Conservation (phyloP, 2,797 vertebrate species). For the Lutjanus campechanus region DNA sequence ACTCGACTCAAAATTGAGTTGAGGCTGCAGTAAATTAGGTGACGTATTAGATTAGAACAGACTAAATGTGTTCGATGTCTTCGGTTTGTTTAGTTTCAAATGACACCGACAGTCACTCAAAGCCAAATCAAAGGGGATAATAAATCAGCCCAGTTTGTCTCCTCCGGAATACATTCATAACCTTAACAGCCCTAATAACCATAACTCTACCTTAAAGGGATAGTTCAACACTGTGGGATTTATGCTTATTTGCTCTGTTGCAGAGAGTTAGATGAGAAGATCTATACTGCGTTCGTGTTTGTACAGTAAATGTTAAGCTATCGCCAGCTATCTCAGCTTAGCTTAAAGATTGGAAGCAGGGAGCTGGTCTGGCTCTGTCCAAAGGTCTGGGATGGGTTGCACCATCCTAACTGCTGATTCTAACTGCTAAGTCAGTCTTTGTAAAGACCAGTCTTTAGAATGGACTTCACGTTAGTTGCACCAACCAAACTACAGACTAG, state of each 20-base stretch:
- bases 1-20: background rate
- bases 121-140: background rate
- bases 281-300: background rate
- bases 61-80: constrained; percentile 8
- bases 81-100: background rate
- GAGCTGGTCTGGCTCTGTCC: background rate
- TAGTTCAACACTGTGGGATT: background rate
- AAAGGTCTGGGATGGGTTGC: too few species aligned
- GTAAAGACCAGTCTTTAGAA: too few species aligned
- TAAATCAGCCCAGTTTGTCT: background rate
- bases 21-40: constrained; percentile 10
- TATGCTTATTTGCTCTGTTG: background rate
- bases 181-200: background rate
- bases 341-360: background rate
- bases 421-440: too few species aligned
- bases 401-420: too few species aligned
- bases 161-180: background rate
- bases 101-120: background rate
- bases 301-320: background rate
- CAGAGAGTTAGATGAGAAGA: background rate
- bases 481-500: too few species aligned
- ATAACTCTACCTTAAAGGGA: constrained; percentile 1
- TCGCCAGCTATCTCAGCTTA: background rate
- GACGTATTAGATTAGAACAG: background rate
- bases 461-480: too few species aligned